Evolutionary conservation across 2,888 invertebrate genomes (phyloP).

Genomic region (Melangyna quadrimaculata): DNA sequence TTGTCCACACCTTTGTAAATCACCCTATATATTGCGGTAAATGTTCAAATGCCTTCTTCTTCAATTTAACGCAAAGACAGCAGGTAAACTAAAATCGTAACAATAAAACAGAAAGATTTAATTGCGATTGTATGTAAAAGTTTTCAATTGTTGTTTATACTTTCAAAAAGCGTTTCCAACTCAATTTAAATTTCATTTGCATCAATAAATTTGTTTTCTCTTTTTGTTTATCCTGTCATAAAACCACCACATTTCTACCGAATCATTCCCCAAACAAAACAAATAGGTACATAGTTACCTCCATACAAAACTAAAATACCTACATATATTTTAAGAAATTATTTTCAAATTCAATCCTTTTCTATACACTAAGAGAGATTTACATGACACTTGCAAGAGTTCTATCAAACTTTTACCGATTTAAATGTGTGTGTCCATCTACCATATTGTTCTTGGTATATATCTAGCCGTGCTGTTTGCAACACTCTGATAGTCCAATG

Average conservation of each 20-base stretch:
- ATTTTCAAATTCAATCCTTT: not conserved
- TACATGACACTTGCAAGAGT: not conserved
- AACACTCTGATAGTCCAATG: not conserved
- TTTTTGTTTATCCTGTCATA: not conserved
- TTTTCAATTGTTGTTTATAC: not conserved
- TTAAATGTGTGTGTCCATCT: not conserved
- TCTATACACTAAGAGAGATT: not conserved
- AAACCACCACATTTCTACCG: not conserved
- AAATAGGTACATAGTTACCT: not conserved
- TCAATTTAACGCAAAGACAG: no score
- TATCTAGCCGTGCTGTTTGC: not conserved
- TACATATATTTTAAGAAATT: not conserved
- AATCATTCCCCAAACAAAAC: not conserved
- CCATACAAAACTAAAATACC: no score
- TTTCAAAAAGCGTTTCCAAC: not conserved
- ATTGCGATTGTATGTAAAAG: not conserved
- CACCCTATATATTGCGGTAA: no score
- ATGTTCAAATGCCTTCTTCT: no score
- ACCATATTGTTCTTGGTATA: no score
- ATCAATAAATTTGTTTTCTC: not conserved
- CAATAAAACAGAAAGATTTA: not conserved
- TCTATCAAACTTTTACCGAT: not conserved
- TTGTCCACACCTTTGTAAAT: no score
- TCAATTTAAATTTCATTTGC: slow-evolving; percentile 7
- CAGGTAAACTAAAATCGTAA: not conserved